Conservation (phyloP, 2,113 vertebrate species). For the Laticauda colubrina region DNA sequence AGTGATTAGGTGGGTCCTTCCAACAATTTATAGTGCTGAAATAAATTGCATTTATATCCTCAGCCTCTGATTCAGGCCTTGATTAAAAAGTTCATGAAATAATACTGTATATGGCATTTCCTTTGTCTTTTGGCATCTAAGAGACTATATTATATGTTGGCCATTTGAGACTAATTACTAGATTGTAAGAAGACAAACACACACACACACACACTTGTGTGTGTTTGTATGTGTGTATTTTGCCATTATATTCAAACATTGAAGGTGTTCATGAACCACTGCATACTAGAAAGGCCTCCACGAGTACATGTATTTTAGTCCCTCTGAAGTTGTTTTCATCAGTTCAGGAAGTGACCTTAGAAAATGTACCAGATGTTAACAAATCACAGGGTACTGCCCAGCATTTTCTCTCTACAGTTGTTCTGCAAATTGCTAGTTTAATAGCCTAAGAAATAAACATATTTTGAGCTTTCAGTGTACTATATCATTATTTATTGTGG, state of each 20-base stretch:
- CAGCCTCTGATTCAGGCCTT: constrained; percentile 11
- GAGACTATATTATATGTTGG: background rate
- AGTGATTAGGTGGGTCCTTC: constrained; percentile 39
- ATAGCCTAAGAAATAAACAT: background rate
- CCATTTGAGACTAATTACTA: background rate
- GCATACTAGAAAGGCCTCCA: background rate
- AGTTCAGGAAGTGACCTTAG: background rate
- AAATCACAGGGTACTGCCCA: background rate
- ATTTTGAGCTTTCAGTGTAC: background rate
- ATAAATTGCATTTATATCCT: constrained; percentile 39
- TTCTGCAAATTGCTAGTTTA: background rate
- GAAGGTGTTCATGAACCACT: background rate
- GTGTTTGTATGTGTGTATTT: background rate
- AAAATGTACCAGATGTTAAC: background rate
- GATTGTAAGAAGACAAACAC: background rate
- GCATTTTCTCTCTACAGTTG: background rate
- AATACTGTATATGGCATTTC: constrained; percentile 2
- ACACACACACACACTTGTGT: no score
- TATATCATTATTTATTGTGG: background rate
- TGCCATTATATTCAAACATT: background rate
- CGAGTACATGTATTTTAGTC: background rate
- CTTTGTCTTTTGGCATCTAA: background rate
- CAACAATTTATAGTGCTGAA: constrained; percentile 43
- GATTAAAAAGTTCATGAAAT: constrained; percentile 42
- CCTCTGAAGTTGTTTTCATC: background rate